A percentile compares a stretch with the other conserved stretches of the same genome.
phyloP scores from a whole-genome alignment of 2,888 invertebrate species.

The Gortyna flavago region DNA sequence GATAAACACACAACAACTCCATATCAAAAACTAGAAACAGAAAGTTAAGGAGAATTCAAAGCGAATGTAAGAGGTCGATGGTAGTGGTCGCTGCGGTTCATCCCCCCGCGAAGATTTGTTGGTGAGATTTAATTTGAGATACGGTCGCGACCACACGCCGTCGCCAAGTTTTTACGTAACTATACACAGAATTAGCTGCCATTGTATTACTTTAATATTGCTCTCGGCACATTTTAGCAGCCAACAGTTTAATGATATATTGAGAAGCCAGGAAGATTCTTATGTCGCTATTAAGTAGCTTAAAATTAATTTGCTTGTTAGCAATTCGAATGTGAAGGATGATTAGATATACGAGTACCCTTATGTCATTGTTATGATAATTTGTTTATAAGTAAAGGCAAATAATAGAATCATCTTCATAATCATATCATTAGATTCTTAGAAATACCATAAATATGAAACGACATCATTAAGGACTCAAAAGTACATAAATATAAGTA shows the following conservation, averaged over 20 bases:
- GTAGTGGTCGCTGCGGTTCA: constrained; percentile 77
- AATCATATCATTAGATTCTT: neutral
- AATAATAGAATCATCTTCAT: neutral
- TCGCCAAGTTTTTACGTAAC: constrained; percentile 85
- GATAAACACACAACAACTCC: neutral
- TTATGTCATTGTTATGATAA: neutral
- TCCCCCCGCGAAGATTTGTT: constrained; percentile 87
- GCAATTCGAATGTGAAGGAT: neutral
- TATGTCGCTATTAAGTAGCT: neutral
- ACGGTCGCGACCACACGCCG: constrained; percentile 85
- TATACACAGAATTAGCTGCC: constrained; percentile 79
- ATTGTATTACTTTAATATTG: constrained; percentile 75
- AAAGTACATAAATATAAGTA: neutral
- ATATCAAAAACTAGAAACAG: constrained; percentile 1
- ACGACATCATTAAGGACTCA: neutral
- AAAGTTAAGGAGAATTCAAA: constrained; percentile 18
- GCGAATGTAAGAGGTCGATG: constrained; percentile 62
- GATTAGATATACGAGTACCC: no score
- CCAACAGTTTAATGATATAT: constrained; percentile 51
- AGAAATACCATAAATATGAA: neutral
- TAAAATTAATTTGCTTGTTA: constrained; percentile 1
- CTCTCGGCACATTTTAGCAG: constrained; percentile 57
- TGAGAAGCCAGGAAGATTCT: constrained; percentile 28
- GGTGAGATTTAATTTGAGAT: constrained; percentile 89
- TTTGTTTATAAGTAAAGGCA: no score